Evolutionary conservation across 2,113 vertebrate genomes (phyloP).

Genomic region (Arenaria interpres): DNA sequence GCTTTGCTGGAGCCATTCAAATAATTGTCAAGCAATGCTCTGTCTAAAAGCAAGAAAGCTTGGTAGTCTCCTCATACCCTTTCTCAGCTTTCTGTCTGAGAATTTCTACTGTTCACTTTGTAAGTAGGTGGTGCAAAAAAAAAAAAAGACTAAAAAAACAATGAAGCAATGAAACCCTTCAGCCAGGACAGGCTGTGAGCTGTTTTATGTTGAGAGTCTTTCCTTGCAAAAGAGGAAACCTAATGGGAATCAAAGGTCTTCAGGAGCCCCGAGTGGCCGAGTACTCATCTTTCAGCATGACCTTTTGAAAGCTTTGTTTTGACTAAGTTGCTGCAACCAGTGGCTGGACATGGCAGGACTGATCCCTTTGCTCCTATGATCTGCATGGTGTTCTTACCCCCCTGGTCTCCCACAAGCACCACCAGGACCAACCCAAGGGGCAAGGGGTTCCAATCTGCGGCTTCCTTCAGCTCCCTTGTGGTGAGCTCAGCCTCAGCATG

Average conservation of each 20-base stretch:
- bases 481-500: background rate
- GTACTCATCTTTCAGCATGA: background rate
- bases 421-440: no score
- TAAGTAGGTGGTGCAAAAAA: background rate
- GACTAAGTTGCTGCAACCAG: background rate
- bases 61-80: rapidly evolving
- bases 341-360: rapidly evolving
- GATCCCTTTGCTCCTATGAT: background rate
- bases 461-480: background rate
- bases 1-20: background rate
- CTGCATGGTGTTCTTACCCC: background rate
- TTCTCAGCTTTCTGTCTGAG: background rate
- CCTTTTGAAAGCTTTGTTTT: background rate
- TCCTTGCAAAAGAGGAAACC: background rate
- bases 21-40: background rate
- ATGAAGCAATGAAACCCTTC: background rate
- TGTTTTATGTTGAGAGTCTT: background rate
- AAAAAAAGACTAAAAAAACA: background rate
- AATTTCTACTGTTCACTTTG: background rate
- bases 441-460: rapidly evolving
- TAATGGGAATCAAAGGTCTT: background rate
- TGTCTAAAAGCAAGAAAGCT: background rate
- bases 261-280: background rate
- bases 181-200: background rate
- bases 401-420: background rate